These are phyloP conservation scores for Berghia stephanieae DNA, from an alignment of 1,140 invertebrate genomes.

Conservation along the genomic window DNA sequence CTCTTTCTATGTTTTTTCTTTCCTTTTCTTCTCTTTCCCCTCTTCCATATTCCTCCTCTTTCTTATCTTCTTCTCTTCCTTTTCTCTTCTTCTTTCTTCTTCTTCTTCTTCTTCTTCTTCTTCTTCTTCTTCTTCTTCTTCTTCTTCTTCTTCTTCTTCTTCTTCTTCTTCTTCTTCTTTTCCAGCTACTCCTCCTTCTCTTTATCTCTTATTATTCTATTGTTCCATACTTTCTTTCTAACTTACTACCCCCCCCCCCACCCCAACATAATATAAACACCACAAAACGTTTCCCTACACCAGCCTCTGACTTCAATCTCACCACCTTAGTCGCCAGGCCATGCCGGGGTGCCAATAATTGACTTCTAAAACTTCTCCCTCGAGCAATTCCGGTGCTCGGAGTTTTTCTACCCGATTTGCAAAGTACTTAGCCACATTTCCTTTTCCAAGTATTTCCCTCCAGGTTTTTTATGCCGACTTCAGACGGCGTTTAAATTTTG, in stretches of 20 bases:
- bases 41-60: neutral
- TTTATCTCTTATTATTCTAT: neutral
- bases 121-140: neutral
- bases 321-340: neutral
- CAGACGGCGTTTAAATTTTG: no score
- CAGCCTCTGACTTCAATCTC: neutral
- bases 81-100: neutral
- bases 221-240: neutral
- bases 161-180: no score
- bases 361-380: no score
- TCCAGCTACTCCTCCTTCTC: constrained; percentile 9
- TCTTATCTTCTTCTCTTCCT: neutral
- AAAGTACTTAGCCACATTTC: no score
- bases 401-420: no score
- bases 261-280: neutral
- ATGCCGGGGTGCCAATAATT: no score
- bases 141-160: neutral
- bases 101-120: neutral
- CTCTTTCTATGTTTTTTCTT: neutral
- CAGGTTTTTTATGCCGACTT: no score
- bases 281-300: neutral
- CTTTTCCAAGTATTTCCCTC: no score
- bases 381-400: no score
- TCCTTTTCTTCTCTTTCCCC: neutral
- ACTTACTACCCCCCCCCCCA: neutral